Evolutionary conservation across 2,113 vertebrate genomes (phyloP), one percentile per base, ranked within the genome.

Genomic region (Macrotis lagotis): DNA sequence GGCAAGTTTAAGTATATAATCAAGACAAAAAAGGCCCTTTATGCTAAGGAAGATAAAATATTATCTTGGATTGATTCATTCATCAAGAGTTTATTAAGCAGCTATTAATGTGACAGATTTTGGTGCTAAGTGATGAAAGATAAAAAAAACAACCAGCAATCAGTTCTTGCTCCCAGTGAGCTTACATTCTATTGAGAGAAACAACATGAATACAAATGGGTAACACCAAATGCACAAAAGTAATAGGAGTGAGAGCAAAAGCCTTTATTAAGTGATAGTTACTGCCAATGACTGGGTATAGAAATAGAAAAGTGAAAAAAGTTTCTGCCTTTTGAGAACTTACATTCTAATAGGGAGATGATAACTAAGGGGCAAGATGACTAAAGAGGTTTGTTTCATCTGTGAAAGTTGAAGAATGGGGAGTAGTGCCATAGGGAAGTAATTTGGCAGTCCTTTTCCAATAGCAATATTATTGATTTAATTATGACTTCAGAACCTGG

Each of bases 21-120:
- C 66, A 83, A 83, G 37, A n/a, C 66, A 24, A 44, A 44, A 74
- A 83, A 44, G 8, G 16, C 37, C n/a, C 1, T 74, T 92, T 90
- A 74, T 91, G 48, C 14, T 44, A 91, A 89, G 66, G 91, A 90
- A 51, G 74, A 47, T n/a, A 44, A 95, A 91, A 28, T 49, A 47
- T 90, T 50, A 1, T 92, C 66, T 95, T 95, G 55, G 11, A 52
- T 47, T 83, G n/a, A 44, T 83, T 44, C 19, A 83, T 83, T 83
- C 16, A 44, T 83, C 16, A n/a, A 19, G 66, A n/a, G 37, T 74
- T 74, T 74, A 44, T 74, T 74, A 44, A 74, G 37, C 37, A 74
- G 66, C 66, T 2, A 22, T 19, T 8, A 24, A 24, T 44, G 37
- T 24, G 19, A 44, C 37, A 83, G n/a, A 44, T 44, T 83, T 19